Evolutionary conservation across 2,888 invertebrate genomes (phyloP).

Genomic region (Papilio gigon): DNA sequence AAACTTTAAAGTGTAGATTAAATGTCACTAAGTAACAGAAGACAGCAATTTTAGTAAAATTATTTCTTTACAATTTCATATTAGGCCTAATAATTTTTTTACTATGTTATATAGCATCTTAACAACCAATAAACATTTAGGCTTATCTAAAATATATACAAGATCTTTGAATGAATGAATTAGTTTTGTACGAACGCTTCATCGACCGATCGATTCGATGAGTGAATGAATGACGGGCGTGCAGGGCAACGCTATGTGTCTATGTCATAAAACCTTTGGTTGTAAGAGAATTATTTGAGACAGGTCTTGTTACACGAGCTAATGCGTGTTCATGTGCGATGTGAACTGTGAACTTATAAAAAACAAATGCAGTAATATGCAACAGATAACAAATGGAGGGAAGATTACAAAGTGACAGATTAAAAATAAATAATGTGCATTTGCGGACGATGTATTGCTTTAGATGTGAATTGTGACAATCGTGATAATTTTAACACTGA

Average conservation of each 20-base stretch:
- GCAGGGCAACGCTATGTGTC: not conserved
- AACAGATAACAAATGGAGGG: constrained; percentile 16
- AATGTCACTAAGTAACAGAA: too few relatives aligned
- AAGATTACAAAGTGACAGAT: constrained; percentile 15
- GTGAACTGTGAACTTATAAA: constrained; percentile 29
- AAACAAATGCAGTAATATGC: constrained; percentile 1
- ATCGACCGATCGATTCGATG: not conserved
- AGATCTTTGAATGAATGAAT: not conserved
- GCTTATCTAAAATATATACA: too few relatives aligned
- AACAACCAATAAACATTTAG: too few relatives aligned
- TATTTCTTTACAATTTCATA: too few relatives aligned
- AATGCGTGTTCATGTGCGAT: constrained; percentile 32
- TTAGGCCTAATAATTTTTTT: too few relatives aligned
- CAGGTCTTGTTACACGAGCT: not conserved
- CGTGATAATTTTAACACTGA: constrained; percentile 24
- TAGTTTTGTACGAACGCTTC: too few relatives aligned
- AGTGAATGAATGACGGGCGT: not conserved
- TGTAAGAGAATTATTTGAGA: constrained; percentile 19
- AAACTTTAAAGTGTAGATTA: not conserved
- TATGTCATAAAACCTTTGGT: not conserved
- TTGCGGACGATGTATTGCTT: constrained; percentile 5
- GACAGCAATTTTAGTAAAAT: too few relatives aligned
- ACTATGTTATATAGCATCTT: too few relatives aligned
- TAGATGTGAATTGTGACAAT: constrained; percentile 6
- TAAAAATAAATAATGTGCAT: constrained; percentile 28